Base-by-base conservation (phyloP, 1,140 invertebrate species). In the Himalopsyche phryganea region DNA sequence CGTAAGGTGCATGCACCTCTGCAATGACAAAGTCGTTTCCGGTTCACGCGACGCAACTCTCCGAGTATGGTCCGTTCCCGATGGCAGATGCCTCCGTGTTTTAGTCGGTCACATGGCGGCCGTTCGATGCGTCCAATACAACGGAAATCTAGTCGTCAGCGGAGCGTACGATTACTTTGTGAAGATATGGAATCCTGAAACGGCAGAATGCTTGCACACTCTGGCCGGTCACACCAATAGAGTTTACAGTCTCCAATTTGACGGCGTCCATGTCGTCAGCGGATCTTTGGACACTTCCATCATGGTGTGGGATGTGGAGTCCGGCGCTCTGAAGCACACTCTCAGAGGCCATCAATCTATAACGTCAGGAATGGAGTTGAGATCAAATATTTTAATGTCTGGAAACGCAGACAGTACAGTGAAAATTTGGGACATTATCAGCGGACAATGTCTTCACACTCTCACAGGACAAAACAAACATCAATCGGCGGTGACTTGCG, bases 391-490 rank as follows among this genome's bases (percentile, higher is more conserved):
- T 63, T 81, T 99, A 23, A 94, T 99, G 0, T 98, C 94, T 0
- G 96, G 96, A 10, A 99, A 98, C 78, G 96, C 96, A 11, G 97
- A 99, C 75, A 97, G 94, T 1, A 98, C 95, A 0, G 94, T 99
- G 23, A 98, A 98, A 82, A 94, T 98, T n/a, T 99, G 97, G 97
- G 94, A 98, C 73, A 98, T 98, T 59, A 87, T 90, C 41, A 96
- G 91, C 20, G 97, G 97, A 20, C 90, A 94, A 71, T 98, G 96
- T 77, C 82, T 98, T 62, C 94, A 98, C 77, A 98, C 95, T 2
- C 79, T 99, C 49, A 92, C 93, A 66, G 91, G 95, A 67, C 84
- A 89, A n/a, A 92, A 97, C 71, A 97, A 98, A 71, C 97, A 99
- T 77, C 90, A 94, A 68, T 96, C 94, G 56, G 96, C 97, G 38